Evolutionary conservation across 2,113 vertebrate species (phyloP).

Genomic region (Chelonoidis abingdonii): DNA sequence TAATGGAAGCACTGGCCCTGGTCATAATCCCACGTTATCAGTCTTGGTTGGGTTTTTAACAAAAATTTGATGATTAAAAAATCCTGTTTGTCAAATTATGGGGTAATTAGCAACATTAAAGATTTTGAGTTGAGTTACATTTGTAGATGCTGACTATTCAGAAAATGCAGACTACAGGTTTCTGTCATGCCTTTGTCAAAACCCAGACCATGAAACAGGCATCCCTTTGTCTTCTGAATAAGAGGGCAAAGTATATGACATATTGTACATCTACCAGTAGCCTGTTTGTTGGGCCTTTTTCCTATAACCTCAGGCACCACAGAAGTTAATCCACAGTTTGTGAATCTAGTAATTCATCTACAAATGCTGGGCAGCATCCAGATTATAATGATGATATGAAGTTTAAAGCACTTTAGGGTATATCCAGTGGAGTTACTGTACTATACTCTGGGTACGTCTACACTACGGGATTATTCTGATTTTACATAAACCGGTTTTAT

Average conservation of each 20-base stretch:
- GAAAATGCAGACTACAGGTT: conserved; percentile 59
- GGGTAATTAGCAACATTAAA: not conserved
- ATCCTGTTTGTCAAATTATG: not conserved
- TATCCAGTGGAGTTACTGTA: not conserved
- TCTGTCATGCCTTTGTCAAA: conserved; percentile 51
- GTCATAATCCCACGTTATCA: not conserved
- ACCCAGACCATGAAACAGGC: conserved; percentile 25
- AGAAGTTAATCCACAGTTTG: not conserved
- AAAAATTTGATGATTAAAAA: not conserved
- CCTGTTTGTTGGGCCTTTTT: conserved; percentile 7
- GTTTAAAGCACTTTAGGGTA: not conserved
- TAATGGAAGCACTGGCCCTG: too few species aligned
- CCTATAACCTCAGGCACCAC: not conserved
- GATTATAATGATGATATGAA: not conserved
- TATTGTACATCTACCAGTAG: conserved; percentile 47
- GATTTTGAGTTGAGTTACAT: conserved; percentile 10
- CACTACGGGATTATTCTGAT: too few species aligned
- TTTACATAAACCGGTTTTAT: too few species aligned
- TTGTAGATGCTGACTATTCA: conserved; percentile 48
- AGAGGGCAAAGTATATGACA: conserved; percentile 36
- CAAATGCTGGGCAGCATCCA: not conserved
- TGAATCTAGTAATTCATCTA: not conserved
- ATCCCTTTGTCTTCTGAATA: conserved; percentile 56
- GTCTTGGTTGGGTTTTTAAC: not conserved
- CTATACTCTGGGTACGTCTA: not conserved